Evolutionary conservation across 2,113 vertebrate species (phyloP).

Genomic region (Eulacestoma nigropectus): DNA sequence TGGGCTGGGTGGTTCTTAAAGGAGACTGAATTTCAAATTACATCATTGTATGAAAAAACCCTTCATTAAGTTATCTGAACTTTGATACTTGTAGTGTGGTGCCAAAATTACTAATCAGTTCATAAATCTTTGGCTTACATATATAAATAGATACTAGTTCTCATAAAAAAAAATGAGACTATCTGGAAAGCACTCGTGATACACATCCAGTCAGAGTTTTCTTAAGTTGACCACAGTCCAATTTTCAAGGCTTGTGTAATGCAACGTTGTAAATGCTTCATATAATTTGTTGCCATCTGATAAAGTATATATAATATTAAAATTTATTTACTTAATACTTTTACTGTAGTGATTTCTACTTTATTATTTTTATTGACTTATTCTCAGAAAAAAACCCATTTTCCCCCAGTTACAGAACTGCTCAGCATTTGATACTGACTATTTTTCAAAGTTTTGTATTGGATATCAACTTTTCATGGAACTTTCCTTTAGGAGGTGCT

Average conservation of each 20-base stretch:
- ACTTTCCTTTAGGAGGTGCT: not conserved
- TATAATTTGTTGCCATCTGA: not conserved
- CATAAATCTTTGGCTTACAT: not conserved
- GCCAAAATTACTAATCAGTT: not conserved
- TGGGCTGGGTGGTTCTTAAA: not conserved
- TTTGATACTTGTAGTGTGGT: not conserved
- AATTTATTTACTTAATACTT: not conserved
- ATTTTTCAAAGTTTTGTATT: not conserved
- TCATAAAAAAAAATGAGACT: not conserved
- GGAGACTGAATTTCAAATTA: not conserved
- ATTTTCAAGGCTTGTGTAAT: not conserved
- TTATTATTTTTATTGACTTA: not conserved
- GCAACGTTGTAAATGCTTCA: not conserved
- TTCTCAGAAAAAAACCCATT: fast-evolving
- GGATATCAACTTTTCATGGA: not conserved
- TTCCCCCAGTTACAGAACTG: not conserved
- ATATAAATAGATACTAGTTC: not conserved
- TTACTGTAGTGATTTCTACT: not conserved
- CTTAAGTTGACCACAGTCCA: not conserved
- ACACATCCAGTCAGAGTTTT: not conserved
- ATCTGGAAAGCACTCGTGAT: not conserved
- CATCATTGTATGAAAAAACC: not conserved
- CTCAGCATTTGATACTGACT: not conserved
- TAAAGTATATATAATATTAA: not conserved
- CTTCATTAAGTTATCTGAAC: not conserved